phyloP scores from a whole-genome alignment of 2,113 vertebrate species.

The Ophthalmolycus amberensis region DNA sequence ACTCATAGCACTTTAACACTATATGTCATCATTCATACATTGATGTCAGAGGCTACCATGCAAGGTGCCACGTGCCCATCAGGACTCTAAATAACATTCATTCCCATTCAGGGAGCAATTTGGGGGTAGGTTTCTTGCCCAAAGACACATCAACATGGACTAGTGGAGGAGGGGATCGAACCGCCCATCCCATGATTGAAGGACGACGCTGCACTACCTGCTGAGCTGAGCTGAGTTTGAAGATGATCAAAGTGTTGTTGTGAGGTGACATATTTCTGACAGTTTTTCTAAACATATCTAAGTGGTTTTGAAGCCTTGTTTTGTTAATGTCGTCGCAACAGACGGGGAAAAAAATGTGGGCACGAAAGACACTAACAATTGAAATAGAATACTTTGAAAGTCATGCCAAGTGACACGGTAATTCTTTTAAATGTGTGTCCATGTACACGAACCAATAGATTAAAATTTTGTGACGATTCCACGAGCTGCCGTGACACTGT shows the following conservation, averaged over 20 bases:
- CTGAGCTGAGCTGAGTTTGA: too few relatives aligned
- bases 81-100: background rate
- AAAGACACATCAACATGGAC: too few relatives aligned
- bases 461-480: background rate
- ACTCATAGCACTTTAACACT: background rate
- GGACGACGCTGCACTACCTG: too few relatives aligned
- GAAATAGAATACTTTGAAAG: background rate
- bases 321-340: background rate
- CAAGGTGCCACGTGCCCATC: background rate
- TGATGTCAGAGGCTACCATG: background rate
- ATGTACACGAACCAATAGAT: background rate
- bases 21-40: background rate
- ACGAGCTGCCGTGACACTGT: background rate
- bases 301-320: background rate
- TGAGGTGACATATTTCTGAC: too few relatives aligned
- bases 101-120: background rate
- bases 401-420: background rate
- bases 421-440: background rate
- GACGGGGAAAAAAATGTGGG: background rate
- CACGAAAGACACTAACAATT: background rate
- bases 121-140: background rate
- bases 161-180: too few relatives aligned
- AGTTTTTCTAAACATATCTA: background rate
- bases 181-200: too few relatives aligned
- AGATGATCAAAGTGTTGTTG: background rate